phyloP scores from a whole-genome alignment of 2,797 vertebrate species.

The Melanotaenia maccullochi region DNA sequence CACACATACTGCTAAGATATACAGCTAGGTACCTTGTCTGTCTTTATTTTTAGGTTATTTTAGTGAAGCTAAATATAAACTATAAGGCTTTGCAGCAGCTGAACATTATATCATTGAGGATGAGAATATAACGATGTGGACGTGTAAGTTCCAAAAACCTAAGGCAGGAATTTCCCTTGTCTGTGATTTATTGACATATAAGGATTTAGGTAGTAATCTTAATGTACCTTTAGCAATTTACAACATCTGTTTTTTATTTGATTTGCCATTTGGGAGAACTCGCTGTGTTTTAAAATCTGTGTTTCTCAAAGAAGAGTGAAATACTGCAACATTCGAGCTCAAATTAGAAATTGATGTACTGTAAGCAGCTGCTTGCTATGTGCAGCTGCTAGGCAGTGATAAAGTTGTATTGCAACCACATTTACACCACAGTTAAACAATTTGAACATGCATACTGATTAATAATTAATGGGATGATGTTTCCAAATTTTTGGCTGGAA shows the following conservation, averaged over 20 bases:
- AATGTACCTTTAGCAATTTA: background rate
- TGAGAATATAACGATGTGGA: background rate
- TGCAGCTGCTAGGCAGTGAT: background rate
- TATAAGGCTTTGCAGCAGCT: background rate
- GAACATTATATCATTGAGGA: background rate
- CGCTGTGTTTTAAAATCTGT: background rate
- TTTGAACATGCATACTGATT: background rate
- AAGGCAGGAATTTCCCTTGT: background rate
- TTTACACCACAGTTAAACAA: background rate
- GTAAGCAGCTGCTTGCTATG: background rate
- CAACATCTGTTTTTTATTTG: background rate
- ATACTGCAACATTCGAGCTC: background rate
- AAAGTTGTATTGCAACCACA: background rate
- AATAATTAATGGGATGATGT: background rate
- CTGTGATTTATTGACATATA: slow-evolving; percentile 9
- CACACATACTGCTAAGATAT: background rate
- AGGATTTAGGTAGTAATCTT: background rate
- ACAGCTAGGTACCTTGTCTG: too few relatives aligned
- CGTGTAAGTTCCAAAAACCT: background rate
- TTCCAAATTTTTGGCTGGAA: background rate
- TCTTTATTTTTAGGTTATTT: background rate
- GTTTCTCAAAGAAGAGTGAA: background rate
- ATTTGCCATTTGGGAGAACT: background rate
- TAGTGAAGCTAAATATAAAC: background rate
- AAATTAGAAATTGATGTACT: background rate